A percentile compares a stretch with the other conserved stretches of the same genome.
Conservation (phyloP, 1,140 invertebrate genomes). For the Halotydeus destructor region DNA sequence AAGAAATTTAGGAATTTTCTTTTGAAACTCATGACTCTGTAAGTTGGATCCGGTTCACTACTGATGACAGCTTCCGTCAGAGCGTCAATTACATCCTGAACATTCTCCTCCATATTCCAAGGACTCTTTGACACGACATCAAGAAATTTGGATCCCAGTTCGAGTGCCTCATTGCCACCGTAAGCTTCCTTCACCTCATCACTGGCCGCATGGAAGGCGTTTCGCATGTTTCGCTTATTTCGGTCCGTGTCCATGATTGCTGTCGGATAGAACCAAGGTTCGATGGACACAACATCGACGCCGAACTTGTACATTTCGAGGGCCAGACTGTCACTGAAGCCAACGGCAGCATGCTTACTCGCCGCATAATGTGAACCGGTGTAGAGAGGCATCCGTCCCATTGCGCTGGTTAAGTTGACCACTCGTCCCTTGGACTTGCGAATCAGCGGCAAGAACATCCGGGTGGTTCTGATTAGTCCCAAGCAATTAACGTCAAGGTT, state of each 20-base stretch:
- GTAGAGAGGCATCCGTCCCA: slow-evolving; percentile 10
- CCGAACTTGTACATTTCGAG: slow-evolving; percentile 28
- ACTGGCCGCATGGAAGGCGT: slow-evolving; percentile 21
- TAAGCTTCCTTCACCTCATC: slow-evolving; percentile 21
- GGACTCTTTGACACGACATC: too few species aligned
- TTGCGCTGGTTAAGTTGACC: slow-evolving; percentile 30
- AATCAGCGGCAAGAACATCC: slow-evolving; percentile 24
- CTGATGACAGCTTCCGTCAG: background rate
- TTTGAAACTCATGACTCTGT: too few species aligned
- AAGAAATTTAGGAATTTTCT: too few species aligned
- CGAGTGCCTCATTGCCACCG: slow-evolving; percentile 24
- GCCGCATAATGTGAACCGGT: slow-evolving; percentile 7
- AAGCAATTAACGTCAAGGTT: slow-evolving; percentile 23
- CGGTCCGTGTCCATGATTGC: slow-evolving; percentile 19
- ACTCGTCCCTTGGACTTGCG: slow-evolving; percentile 25
- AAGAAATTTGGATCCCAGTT: too few species aligned
- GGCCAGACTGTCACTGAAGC: slow-evolving; percentile 13
- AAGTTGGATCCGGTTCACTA: background rate
- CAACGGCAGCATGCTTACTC: slow-evolving; percentile 13
- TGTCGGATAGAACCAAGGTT: slow-evolving; percentile 28
- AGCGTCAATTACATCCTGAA: background rate
- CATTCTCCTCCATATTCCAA: too few species aligned
- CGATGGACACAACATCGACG: slow-evolving; percentile 28
- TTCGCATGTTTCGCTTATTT: slow-evolving; percentile 18
- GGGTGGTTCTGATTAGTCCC: slow-evolving; percentile 24